Base-by-base conservation (phyloP, 2,888 invertebrate genomes). In the Campoplex nolae region DNA sequence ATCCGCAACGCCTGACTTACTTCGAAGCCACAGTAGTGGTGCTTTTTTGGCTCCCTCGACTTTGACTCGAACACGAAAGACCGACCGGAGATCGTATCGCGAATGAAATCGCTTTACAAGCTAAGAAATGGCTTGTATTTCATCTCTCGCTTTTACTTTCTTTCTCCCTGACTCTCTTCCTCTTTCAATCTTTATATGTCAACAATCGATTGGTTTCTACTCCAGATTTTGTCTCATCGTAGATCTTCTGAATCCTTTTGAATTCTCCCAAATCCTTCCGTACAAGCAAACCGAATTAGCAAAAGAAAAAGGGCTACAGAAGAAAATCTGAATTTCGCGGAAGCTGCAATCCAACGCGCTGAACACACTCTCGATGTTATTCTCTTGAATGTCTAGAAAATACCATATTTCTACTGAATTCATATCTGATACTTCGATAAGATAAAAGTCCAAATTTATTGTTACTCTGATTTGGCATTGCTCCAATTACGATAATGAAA, bases 61-160 rank as follows among this genome's bases (percentile, higher is more conserved):
- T 84, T 84, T 73, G 81, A 81, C 56, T 83, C 45, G 71, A 56
- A 77, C 80, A 45, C 75, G 83, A 78, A 62, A 81, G 54, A 74
- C 51, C 70, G 79, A 45, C 3, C 78, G 32, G 65, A 54, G 67
- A 80, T 83, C 67, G 75, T 87, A 87, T 87, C 87, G 78, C 82
- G 70, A 78, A 54, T 75, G 42, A 62, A 84, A 87, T 78, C 81
- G 81, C 84, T 80, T 83, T 73, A 67, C 77, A 45, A 74, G 83
- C 75, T 74, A 54, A 68, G 62, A 81, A 82, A 84, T 87, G 79
- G 79, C 76, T 79, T 79, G 79, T 79, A 73, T 75, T 87, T 79
- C 81, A 74, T 58, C 77, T 58, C 58, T 71, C 8, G 58, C 71
- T 56, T 32, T 67, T 28, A 56, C 67, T 28, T 18, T 80, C 73